Percentiles rank a stretch among this genome's conserved stretches.
phyloP scores from a whole-genome alignment of 2,113 vertebrate genomes.

The Antechinus flavipes region DNA sequence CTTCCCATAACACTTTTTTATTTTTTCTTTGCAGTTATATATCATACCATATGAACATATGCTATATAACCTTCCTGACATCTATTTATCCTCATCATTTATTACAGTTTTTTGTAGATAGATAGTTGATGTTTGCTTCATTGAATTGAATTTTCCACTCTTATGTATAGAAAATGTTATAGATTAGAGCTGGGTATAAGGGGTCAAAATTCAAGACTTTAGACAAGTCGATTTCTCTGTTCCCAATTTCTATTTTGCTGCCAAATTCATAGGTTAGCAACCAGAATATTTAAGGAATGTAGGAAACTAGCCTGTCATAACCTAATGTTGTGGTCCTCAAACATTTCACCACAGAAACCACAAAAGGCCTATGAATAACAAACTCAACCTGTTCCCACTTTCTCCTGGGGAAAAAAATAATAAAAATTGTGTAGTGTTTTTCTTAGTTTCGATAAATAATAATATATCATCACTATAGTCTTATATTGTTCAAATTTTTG shows the following conservation, averaged over 20 bases:
- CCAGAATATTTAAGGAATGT: background rate
- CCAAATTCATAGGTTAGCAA: background rate
- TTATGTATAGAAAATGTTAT: background rate
- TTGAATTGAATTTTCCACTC: background rate
- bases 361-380: background rate
- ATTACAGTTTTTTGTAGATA: background rate
- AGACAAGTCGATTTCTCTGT: background rate
- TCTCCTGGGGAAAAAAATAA: background rate
- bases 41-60: background rate
- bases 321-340: background rate
- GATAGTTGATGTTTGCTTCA: background rate
- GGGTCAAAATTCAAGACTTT: background rate
- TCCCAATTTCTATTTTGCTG: slow-evolving; percentile 11
- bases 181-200: background rate
- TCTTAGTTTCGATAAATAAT: background rate
- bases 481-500: background rate
- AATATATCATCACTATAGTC: background rate
- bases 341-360: background rate
- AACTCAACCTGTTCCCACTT: background rate
- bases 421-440: background rate
- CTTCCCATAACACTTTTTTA: background rate
- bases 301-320: background rate
- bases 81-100: background rate
- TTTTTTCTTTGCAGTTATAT: background rate
- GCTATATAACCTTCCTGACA: background rate